Percentiles rank a stretch among this genome's conserved stretches.
Conservation (phyloP, 2,888 invertebrate species). For the Slavum lentiscoides region DNA sequence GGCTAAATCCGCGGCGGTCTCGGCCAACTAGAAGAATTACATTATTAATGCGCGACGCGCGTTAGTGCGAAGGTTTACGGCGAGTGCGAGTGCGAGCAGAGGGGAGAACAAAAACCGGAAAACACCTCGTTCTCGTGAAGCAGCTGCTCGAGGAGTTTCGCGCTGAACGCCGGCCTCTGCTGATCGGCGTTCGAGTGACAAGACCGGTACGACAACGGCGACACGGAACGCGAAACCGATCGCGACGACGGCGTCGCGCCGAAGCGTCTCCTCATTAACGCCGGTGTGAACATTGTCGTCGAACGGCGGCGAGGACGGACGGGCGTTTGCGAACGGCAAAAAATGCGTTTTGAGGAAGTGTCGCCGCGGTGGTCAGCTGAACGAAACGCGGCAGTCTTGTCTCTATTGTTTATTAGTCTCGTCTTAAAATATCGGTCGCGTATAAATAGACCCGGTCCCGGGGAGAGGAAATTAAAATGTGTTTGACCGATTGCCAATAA, state of each 20-base stretch:
- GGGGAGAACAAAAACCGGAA: background rate
- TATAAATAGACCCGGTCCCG: constrained; percentile 42
- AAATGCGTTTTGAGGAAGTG: constrained; percentile 41
- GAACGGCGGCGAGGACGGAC: constrained; percentile 1
- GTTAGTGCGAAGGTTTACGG: too few species aligned
- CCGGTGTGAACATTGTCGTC: constrained; percentile 39
- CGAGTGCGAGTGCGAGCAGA: too few species aligned
- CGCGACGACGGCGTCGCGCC: constrained; percentile 37
- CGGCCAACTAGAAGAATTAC: constrained; percentile 72
- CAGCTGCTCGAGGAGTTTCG: constrained; percentile 28
- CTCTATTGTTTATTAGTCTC: constrained; percentile 35
- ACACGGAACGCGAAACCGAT: constrained; percentile 43
- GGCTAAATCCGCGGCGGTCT: constrained; percentile 87
- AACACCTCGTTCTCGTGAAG: constrained; percentile 44
- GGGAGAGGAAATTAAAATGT: constrained; percentile 39
- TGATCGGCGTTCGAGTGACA: constrained; percentile 35
- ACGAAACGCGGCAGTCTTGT: constrained; percentile 11
- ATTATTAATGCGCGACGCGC: background rate
- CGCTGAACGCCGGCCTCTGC: constrained; percentile 11
- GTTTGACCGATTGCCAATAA: constrained; percentile 32
- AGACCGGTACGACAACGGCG: constrained; percentile 36
- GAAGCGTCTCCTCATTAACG: constrained; percentile 43
- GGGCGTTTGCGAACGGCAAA: background rate
- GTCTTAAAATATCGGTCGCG: constrained; percentile 52
- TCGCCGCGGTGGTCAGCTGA: constrained; percentile 31